These are phyloP conservation scores for Brachionus manjavacas DNA, from an alignment of 1,140 invertebrate species.

Conservation along the genomic window DNA sequence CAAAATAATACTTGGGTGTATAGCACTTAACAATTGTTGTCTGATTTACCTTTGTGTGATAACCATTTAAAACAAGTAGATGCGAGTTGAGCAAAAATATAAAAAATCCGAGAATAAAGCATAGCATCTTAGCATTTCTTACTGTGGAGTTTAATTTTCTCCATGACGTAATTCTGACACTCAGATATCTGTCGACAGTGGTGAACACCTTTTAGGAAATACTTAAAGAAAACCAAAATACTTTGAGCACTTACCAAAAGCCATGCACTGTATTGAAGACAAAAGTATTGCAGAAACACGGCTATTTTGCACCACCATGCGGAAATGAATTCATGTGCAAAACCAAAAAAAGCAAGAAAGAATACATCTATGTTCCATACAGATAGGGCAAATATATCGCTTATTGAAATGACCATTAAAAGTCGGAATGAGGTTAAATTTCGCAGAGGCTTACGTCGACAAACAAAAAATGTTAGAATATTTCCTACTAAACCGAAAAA, in stretches of 20 bases:
- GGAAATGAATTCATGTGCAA: not conserved
- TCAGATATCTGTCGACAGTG: not conserved
- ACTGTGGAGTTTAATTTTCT: not conserved
- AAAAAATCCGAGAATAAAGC: not conserved
- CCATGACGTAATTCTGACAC: not conserved
- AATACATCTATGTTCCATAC: conserved; percentile 10
- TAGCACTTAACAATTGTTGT: not conserved
- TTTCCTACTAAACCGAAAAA: not conserved
- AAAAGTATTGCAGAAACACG: not conserved
- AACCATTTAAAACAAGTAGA: conserved; percentile 8
- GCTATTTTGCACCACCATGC: conserved; percentile 7
- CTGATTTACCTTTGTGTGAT: not conserved
- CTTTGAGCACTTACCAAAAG: not conserved
- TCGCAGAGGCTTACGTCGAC: not conserved
- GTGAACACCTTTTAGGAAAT: not conserved
- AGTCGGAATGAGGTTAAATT: not conserved
- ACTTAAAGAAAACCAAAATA: not conserved
- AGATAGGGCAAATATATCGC: not conserved
- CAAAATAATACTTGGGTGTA: not conserved
- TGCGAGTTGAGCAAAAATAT: not conserved
- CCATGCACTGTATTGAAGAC: conserved; percentile 14
- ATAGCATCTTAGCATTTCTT: not conserved
- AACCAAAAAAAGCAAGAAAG: not conserved
- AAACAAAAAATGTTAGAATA: not conserved
- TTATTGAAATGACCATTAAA: not conserved